These are phyloP conservation scores for Bradysia coprophila DNA, from an alignment of 1,140 invertebrate species.

Conservation along the genomic window DNA sequence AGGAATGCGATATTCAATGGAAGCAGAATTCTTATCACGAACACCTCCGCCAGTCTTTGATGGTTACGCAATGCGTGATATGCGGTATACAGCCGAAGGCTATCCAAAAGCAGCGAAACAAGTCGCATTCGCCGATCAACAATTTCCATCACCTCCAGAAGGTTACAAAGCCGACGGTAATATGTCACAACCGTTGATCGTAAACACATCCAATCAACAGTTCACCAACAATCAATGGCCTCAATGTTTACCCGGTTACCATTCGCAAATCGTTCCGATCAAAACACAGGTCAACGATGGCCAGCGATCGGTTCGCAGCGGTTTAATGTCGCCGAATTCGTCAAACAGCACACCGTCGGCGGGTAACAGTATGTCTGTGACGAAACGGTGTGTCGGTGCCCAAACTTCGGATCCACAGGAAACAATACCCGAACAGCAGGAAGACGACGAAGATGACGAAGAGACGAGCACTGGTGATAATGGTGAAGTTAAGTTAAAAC, in stretches of 20 bases:
- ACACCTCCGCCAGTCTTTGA: constrained; percentile 27
- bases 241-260: constrained; percentile 26
- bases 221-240: constrained; percentile 24
- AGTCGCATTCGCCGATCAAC: constrained; percentile 28
- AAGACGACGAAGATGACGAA: constrained; percentile 16
- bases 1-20: constrained; percentile 38
- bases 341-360: constrained; percentile 3
- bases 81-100: constrained; percentile 58
- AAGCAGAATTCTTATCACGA: constrained; percentile 43
- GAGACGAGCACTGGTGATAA: constrained; percentile 26
- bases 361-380: constrained; percentile 6
- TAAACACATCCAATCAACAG: constrained; percentile 9
- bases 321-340: constrained; percentile 11
- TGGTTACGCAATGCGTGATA: constrained; percentile 35
- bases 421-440: constrained; percentile 11
- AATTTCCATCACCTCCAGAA: constrained; percentile 50
- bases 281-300: constrained; percentile 1
- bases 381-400: constrained; percentile 31
- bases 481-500: constrained; percentile 24
- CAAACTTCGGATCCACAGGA: constrained; percentile 30
- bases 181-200: constrained; percentile 16
- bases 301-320: too few species aligned
- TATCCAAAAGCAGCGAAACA: constrained; percentile 35
- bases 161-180: constrained; percentile 37
- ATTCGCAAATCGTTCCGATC: constrained; percentile 1